These are phyloP conservation scores for Drosophila gaucha DNA, from an alignment of 2,888 invertebrate species.

Conservation along the genomic window DNA sequence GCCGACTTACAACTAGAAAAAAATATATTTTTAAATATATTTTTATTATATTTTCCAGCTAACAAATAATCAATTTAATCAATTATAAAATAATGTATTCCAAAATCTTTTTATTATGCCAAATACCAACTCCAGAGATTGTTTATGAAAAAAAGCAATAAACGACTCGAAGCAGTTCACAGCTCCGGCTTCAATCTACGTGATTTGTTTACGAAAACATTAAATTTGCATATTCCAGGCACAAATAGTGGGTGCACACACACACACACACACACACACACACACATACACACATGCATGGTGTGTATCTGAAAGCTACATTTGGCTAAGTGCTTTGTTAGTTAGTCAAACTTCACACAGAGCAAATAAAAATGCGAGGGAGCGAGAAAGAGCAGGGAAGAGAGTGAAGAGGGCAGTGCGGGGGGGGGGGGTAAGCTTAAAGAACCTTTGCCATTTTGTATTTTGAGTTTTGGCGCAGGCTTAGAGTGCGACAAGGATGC, in stretches of 20 bases:
- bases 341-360: constrained; percentile 63
- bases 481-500: constrained; percentile 58
- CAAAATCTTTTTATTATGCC: neutral
- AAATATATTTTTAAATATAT: too few species aligned
- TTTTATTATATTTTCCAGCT: neutral
- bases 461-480: constrained; percentile 76
- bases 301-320: constrained; percentile 48
- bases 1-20: too few species aligned
- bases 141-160: constrained; percentile 18
- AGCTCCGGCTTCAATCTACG: constrained; percentile 45
- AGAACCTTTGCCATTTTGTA: constrained; percentile 75
- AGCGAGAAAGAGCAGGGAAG: neutral
- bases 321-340: constrained; percentile 71
- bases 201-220: constrained; percentile 72
- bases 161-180: constrained; percentile 20
- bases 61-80: constrained; percentile 4
- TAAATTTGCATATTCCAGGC: constrained; percentile 67
- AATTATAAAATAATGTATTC: neutral
- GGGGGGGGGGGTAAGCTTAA: constrained; percentile 2
- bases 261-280: constrained; percentile 1
- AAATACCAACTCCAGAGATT: constrained; percentile 3
- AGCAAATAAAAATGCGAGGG: constrained; percentile 46
- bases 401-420: neutral
- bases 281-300: constrained; percentile 1
- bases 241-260: constrained; percentile 16